These are phyloP conservation scores for Crossaster papposus DNA, from an alignment of 53 echinoderm and acorn worm species.

Conservation along the genomic window DNA sequence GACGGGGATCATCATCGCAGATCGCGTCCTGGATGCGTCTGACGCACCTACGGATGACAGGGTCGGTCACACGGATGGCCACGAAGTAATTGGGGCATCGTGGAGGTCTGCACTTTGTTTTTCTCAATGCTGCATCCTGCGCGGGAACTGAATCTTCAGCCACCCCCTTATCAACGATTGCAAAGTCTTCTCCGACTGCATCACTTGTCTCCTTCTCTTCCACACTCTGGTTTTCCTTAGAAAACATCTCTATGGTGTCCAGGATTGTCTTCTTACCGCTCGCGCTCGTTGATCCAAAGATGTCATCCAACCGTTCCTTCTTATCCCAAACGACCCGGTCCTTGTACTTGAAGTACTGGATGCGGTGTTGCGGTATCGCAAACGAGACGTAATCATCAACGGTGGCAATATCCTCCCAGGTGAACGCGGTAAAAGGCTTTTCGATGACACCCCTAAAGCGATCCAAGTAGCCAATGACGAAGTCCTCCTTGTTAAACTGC, in stretches of 20 bases:
- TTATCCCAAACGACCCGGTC: slow-evolving; percentile 97
- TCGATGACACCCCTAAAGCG: slow-evolving; percentile 88
- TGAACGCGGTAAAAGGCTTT: slow-evolving; percentile 78
- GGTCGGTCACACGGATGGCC: slow-evolving; percentile 74
- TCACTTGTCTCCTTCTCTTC: slow-evolving; percentile 75
- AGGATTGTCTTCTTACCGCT: slow-evolving; percentile 68
- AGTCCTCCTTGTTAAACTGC: slow-evolving; percentile 69
- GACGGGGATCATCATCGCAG: slow-evolving; percentile 42
- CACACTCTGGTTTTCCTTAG: slow-evolving; percentile 67
- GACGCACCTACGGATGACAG: slow-evolving; percentile 66
- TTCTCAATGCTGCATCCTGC: not conserved
- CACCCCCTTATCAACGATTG: not conserved
- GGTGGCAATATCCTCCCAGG: slow-evolving; percentile 85
- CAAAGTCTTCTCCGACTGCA: slow-evolving; percentile 43
- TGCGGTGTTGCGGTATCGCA: slow-evolving; percentile 83
- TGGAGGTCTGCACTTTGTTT: slow-evolving; percentile 2
- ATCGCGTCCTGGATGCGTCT: slow-evolving; percentile 69
- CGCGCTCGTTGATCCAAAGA: slow-evolving; percentile 96
- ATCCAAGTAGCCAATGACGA: slow-evolving; percentile 89
- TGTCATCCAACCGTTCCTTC: slow-evolving; percentile 74
- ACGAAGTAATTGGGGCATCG: slow-evolving; percentile 79
- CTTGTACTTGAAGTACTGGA: slow-evolving; percentile 98
- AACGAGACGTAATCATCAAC: slow-evolving; percentile 72
- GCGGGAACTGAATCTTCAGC: not conserved
- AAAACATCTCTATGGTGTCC: slow-evolving; percentile 77